Conservation (phyloP, 2,888 invertebrate species). For the Phortica okadai region DNA sequence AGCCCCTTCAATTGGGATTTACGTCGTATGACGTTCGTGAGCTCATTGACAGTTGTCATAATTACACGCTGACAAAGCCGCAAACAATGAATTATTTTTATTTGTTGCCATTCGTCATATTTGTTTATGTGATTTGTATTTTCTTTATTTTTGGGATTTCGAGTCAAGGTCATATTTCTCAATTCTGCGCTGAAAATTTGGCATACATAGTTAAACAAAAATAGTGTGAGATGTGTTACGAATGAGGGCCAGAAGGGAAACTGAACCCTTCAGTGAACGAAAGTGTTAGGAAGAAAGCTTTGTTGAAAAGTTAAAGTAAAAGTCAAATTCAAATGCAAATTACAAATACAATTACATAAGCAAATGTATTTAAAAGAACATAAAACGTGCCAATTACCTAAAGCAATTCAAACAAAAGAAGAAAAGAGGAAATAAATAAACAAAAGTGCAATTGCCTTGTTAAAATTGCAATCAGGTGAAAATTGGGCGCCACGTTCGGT, state of each 20-base stretch:
- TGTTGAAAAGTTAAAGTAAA: neutral
- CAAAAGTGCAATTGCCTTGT: neutral
- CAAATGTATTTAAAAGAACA: no score
- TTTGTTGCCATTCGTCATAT: neutral
- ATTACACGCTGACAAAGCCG: neutral
- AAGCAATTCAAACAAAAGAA: no score
- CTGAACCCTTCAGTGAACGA: no score
- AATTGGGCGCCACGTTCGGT: neutral
- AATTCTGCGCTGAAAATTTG: no score
- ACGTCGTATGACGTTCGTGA: neutral
- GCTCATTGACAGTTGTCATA: slow-evolving; percentile 17
- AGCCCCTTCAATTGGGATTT: neutral
- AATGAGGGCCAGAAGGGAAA: no score
- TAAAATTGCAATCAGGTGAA: neutral
- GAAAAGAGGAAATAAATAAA: neutral
- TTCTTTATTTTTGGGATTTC: neutral
- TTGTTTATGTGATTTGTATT: slow-evolving; percentile 3
- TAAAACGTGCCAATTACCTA: no score
- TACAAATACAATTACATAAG: no score
- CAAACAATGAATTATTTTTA: slow-evolving; percentile 4
- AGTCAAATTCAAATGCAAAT: neutral
- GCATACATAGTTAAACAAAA: no score
- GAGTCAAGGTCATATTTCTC: slow-evolving; percentile 11
- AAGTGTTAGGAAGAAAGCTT: neutral
- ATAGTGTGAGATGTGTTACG: no score